Evolutionary conservation across 2,797 vertebrate genomes (phyloP).

Genomic region (Neoniphon sammara): DNA sequence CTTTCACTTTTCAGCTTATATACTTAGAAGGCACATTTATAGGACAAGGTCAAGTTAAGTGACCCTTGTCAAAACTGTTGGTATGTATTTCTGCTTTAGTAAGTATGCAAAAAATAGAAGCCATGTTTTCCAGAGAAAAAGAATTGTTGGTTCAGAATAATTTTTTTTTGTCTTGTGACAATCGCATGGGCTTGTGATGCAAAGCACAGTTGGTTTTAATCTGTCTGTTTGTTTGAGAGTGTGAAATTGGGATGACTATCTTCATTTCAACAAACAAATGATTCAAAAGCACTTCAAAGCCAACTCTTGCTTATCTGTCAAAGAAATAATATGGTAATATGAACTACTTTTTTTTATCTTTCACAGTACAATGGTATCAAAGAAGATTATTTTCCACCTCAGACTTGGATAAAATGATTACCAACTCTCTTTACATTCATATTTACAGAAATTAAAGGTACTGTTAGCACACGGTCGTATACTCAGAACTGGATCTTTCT

Average conservation of each 20-base stretch:
- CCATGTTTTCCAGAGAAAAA: background rate
- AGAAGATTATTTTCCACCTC: background rate
- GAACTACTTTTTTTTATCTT: background rate
- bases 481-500: background rate
- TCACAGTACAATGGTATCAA: background rate
- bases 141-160: background rate
- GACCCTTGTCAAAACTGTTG: background rate
- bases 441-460: background rate
- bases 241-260: background rate
- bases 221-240: conserved; percentile 2
- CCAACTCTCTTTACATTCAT: background rate
- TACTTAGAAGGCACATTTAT: background rate
- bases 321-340: background rate
- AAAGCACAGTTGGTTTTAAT: background rate
- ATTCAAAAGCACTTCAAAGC: conserved; percentile 4
- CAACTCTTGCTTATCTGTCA: background rate
- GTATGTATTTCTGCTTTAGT: background rate
- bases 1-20: background rate
- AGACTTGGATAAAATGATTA: background rate
- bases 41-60: background rate
- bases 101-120: background rate
- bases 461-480: background rate
- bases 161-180: background rate
- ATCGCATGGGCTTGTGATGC: background rate
- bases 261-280: background rate